A percentile compares a stretch with the other conserved stretches of the same genome.
Conservation (phyloP, 2,888 invertebrate species). For the Drosophila nr. medialis region DNA sequence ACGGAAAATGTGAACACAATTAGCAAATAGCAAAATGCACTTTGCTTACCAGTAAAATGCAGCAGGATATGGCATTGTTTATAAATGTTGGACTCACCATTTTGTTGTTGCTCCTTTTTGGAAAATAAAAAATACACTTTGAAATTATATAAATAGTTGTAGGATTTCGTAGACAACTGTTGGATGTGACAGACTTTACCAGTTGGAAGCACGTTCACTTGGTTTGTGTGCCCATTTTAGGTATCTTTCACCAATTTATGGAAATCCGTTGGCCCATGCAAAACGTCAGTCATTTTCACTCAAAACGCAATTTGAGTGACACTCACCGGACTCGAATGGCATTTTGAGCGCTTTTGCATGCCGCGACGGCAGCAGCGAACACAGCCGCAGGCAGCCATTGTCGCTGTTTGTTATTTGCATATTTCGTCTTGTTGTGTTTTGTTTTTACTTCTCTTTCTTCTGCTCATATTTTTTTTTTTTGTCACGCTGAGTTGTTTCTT, state of each 20-base stretch:
- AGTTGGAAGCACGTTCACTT: conserved; percentile 63
- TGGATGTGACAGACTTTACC: conserved; percentile 36
- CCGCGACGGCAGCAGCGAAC: conserved; percentile 8
- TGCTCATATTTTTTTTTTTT: conserved; percentile 14
- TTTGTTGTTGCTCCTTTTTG: conserved; percentile 14
- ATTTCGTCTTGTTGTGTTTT: conserved; percentile 32
- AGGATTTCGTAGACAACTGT: background rate
- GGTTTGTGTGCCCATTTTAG: conserved; percentile 66
- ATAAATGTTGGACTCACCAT: conserved; percentile 52
- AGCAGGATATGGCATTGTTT: background rate
- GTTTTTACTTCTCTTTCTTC: conserved; percentile 4
- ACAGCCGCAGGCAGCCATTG: conserved; percentile 5
- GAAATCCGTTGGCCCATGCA: conserved; percentile 73
- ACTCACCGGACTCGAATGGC: conserved; percentile 54
- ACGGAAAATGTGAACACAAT: background rate
- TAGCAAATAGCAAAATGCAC: background rate
- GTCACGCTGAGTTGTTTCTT: conserved; percentile 30
- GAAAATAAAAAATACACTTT: background rate
- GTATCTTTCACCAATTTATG: conserved; percentile 82
- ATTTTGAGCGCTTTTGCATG: conserved; percentile 65
- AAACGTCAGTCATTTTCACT: conserved; percentile 68
- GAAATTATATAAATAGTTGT: background rate
- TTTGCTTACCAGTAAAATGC: background rate
- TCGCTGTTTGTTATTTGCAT: conserved; percentile 37
- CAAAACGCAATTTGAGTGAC: conserved; percentile 79